A percentile compares a stretch with the other conserved stretches of the same genome.
These are phyloP conservation scores for Diarsia rubi DNA, from an alignment of 2,888 invertebrate genomes.

Conservation along the genomic window DNA sequence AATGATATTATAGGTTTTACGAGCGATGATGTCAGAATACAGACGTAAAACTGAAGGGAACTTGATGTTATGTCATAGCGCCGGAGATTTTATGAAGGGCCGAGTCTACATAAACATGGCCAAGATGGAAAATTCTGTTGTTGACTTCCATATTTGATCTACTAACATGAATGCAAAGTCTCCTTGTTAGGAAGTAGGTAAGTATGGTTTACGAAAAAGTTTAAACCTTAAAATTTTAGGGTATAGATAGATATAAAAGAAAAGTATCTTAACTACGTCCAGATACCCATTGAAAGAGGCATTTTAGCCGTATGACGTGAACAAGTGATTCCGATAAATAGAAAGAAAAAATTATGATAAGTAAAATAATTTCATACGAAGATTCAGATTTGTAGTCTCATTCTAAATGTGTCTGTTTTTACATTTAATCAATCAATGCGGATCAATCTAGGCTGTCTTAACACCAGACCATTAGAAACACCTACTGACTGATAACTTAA, in stretches of 20 bases:
- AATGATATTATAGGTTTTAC: conserved; percentile 31
- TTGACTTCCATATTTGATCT: background rate
- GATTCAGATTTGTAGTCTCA: background rate
- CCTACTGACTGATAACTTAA: background rate
- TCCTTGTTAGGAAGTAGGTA: background rate
- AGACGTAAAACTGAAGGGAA: conserved; percentile 15
- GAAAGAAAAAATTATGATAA: too few relatives aligned
- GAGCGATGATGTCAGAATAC: conserved; percentile 29
- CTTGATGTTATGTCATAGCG: conserved; percentile 16
- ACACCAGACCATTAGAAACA: background rate
- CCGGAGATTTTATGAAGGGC: conserved; percentile 2
- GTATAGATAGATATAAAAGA: background rate
- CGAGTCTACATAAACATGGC: background rate
- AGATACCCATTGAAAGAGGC: background rate
- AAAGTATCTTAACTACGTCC: background rate
- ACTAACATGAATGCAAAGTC: background rate
- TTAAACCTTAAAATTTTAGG: background rate
- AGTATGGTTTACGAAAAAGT: background rate
- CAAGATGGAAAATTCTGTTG: background rate
- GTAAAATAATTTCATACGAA: background rate
- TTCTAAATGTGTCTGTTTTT: background rate
- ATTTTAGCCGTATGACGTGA: background rate
- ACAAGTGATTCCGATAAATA: background rate
- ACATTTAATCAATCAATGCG: background rate
- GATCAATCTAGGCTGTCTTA: background rate